Base-by-base conservation (phyloP, 2,888 invertebrate genomes). In the Eueremaeus valkanovi region DNA sequence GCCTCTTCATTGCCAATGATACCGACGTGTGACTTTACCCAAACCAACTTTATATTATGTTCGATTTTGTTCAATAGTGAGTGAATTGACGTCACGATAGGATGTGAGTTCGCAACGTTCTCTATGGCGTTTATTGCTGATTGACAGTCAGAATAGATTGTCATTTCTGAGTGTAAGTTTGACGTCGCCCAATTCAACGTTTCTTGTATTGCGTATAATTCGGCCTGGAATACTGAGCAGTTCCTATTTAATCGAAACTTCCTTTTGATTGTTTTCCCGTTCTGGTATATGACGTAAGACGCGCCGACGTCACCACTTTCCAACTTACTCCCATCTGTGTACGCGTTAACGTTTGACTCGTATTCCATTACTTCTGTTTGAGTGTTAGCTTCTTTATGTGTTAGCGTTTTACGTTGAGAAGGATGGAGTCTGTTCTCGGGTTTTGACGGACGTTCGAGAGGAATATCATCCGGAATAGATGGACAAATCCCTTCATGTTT, bases 151-250 rank as follows among this genome's bases (percentile, higher is more conserved):
- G 8, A 9, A 13, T 16, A 45, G 5, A 45, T 45, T 16, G 45
- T 45, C 45, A 45, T 9, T 13, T 45, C 45, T 45, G 45, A 45
- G 16, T 5, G 11, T 2, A 45, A 13, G 13, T 70, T 5, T 16
- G 13, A 11, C 18, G 13, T 42, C 2, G 24, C 21, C 40, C 36
- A 29, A 8, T 29, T 18, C 21, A 72, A 24, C 3, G 66, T 11
- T 21, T 70, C 27, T 3, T 36, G 5, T 5, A 70, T 33, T 68
- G 72, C 72, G 45, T 40, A 42, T 8, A 70, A n/a, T 61, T 70
- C 72, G 18, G 72, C 72, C 63, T 70, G 72, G n/a, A 70, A 40
- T 21, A 70, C 72, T 9, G 40, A 40, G 18, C 72, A 70, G 63
- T 70, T 27, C 5, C 13, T 3, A 16, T 13, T 31, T 16, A 70